Percentiles rank a stretch among this genome's conserved stretches.
phyloP scores from a whole-genome alignment of 2,113 vertebrate species.

The Semnornis frantzii region DNA sequence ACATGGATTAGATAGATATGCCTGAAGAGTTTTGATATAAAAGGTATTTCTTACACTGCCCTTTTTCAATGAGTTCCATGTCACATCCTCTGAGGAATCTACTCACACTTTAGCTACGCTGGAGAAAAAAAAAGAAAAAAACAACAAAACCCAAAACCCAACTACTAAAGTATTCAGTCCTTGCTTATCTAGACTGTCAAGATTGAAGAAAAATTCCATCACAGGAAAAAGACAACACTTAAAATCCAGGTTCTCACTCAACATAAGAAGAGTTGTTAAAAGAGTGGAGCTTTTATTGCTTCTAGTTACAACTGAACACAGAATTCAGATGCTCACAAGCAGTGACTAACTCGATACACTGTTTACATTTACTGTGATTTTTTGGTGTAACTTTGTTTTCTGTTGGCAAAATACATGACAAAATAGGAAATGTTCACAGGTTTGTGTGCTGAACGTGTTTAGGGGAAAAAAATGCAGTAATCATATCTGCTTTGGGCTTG shows the following conservation, averaged over 20 bases:
- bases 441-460: neutral
- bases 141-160: neutral
- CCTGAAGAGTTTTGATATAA: neutral
- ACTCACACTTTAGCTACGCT: neutral
- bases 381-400: neutral
- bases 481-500: neutral
- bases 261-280: neutral
- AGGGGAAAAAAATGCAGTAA: neutral
- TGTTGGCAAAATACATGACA: neutral
- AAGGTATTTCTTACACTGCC: neutral
- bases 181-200: neutral
- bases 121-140: neutral
- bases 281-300: neutral
- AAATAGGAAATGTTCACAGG: neutral
- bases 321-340: neutral
- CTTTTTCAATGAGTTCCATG: neutral
- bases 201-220: neutral
- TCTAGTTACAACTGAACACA: neutral
- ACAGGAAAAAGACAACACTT: neutral
- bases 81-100: neutral
- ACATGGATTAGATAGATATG: neutral
- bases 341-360: neutral
- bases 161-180: neutral
- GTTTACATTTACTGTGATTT: neutral
- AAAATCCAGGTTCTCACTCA: accelerated